Evolutionary conservation across 2,113 vertebrate species (phyloP), one percentile per base, ranked within the genome.

Genomic region (Oriolus oriolus): DNA sequence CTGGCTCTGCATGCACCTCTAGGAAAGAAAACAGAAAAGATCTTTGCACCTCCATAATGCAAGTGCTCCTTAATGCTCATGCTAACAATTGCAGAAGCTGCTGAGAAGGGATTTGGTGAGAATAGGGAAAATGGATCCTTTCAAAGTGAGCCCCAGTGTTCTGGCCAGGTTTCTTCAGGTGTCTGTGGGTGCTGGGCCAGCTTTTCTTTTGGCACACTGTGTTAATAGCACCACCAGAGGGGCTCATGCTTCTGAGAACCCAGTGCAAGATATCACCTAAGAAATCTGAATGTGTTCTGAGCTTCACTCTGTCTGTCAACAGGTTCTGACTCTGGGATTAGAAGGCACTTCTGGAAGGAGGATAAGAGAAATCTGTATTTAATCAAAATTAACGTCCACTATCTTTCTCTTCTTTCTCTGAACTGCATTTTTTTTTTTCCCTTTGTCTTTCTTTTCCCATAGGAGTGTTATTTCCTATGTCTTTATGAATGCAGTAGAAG

Each of bases 61-160:
- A 47, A 92, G 4, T 7, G 23, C 27, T 87, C 56, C 69, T 70
- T 84, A 52, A 84, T 18, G 6, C 30, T 66, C 2, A 0, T 66
- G 83, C 73, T 85, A 94, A 80, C 52, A 87, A 91, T 49, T 89
- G 35, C 87, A 87, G 37, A 92, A 84, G 45, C 26, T 82, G 37
- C 35, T 89, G 56, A 87, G 69, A 77, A 87, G 60, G 50, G 37
- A 76, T 45, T 60, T 80, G 49, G 16, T 61, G 42, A 91, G 28
- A 49, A 73, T 22, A 49, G 24, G 44, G 65, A 92, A 31, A 84
- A 85, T 33, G 16, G 4, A n/a, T 52, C 45, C 41, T 93, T 95
- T 91, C 69, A 92, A 73, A 56, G 31, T 2, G 1, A 47, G 16
- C 18, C 9, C 8, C 35, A 18, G 50, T 26, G 50, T 30, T 78